Conservation (phyloP, 2,888 invertebrate genomes). For the Neoitamus cyanurus region DNA sequence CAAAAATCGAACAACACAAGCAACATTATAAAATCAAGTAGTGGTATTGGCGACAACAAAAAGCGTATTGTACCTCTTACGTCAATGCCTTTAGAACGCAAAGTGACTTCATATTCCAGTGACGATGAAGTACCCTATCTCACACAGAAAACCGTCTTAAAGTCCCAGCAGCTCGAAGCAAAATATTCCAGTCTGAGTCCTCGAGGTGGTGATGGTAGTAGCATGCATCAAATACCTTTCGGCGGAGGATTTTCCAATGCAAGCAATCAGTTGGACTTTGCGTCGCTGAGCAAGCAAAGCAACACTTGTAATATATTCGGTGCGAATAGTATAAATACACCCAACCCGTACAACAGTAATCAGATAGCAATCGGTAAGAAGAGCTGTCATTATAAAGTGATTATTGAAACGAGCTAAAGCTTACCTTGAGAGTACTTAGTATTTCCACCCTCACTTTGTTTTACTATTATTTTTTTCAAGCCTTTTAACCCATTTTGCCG, state of each 20-base stretch:
- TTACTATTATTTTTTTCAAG: slow-evolving; percentile 3
- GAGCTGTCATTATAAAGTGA: slow-evolving; percentile 23
- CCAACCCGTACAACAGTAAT: slow-evolving; percentile 57
- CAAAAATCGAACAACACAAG: background rate
- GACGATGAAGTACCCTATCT: slow-evolving; percentile 62
- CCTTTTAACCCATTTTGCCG: slow-evolving; percentile 13
- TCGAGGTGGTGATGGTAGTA: slow-evolving; percentile 16
- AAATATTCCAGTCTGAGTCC: slow-evolving; percentile 46
- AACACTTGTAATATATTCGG: slow-evolving; percentile 56
- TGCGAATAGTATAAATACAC: slow-evolving; percentile 50
- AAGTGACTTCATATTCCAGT: slow-evolving; percentile 55
- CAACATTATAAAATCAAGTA: background rate
- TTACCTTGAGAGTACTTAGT: slow-evolving; percentile 13
- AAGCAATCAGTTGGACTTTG: slow-evolving; percentile 57
- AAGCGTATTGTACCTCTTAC: slow-evolving; percentile 59
- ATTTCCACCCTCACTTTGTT: background rate
- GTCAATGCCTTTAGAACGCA: slow-evolving; percentile 62
- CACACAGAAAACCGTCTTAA: slow-evolving; percentile 69
- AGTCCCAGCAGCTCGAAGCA: slow-evolving; percentile 59
- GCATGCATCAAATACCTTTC: slow-evolving; percentile 49
- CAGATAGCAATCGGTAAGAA: slow-evolving; percentile 58
- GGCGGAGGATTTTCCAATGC: slow-evolving; percentile 55
- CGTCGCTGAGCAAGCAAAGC: slow-evolving; percentile 55
- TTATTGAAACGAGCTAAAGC: slow-evolving; percentile 35
- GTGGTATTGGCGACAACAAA: slow-evolving; percentile 50